Evolutionary conservation across 2,888 invertebrate genomes (phyloP).

Genomic region (Phrixothrix hirtus): DNA sequence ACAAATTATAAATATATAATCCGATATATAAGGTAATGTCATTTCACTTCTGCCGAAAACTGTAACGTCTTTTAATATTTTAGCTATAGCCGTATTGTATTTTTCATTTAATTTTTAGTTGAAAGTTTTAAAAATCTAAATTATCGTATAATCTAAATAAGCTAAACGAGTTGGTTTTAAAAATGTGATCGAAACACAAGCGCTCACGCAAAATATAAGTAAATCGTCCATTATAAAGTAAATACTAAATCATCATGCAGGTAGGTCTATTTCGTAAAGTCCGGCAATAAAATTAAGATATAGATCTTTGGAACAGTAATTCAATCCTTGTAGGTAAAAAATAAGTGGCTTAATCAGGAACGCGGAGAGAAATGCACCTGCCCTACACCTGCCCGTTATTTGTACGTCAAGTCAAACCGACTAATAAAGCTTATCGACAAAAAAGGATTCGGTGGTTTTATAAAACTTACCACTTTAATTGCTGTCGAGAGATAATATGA

Average conservation of each 20-base stretch:
- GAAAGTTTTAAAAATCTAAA: too few relatives aligned
- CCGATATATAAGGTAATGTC: too few relatives aligned
- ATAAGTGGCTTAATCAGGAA: slow-evolving; percentile 37
- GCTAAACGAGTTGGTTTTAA: too few relatives aligned
- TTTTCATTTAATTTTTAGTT: too few relatives aligned
- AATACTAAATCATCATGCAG: slow-evolving; percentile 14
- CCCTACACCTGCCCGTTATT: slow-evolving; percentile 29
- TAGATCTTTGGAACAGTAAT: slow-evolving; percentile 32
- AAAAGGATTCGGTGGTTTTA: neutral
- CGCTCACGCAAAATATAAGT: neutral
- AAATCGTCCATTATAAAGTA: slow-evolving; percentile 5
- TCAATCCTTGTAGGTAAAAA: slow-evolving; percentile 30
- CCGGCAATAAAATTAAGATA: slow-evolving; percentile 34
- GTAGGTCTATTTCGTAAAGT: slow-evolving; percentile 26
- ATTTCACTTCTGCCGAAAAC: too few relatives aligned
- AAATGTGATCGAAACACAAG: neutral
- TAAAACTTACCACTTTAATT: too few relatives aligned
- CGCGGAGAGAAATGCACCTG: slow-evolving; percentile 34
- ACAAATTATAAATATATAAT: too few relatives aligned
- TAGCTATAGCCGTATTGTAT: too few relatives aligned
- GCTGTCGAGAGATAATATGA: too few relatives aligned
- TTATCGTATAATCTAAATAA: too few relatives aligned
- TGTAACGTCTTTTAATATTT: too few relatives aligned
- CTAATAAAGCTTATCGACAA: neutral
- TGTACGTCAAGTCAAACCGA: slow-evolving; percentile 1